Base-by-base conservation (phyloP, 2,888 invertebrate genomes). In the Charanyca ferruginea region DNA sequence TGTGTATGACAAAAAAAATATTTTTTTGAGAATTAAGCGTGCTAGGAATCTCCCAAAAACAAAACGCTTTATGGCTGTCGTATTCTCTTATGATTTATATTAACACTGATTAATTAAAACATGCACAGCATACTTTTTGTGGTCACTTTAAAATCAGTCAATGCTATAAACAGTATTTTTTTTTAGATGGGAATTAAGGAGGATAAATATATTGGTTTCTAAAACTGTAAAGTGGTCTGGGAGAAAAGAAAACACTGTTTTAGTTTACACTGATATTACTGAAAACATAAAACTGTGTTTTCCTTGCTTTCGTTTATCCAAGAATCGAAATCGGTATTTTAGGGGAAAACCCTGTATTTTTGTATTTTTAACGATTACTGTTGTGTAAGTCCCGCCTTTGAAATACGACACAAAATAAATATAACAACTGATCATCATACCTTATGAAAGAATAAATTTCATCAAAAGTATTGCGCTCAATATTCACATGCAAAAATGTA, bases 361-460 rank as follows among this genome's bases (percentile, higher is more conserved):
- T n/a, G n/a, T n/a, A n/a, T n/a, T n/a, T n/a, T n/a, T n/a, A n/a
- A n/a, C n/a, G n/a, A n/a, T 35, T 48, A 61, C 11, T 48, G 32
- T 61, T 42, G 41, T 53, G 8, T 25, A 9, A 42, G 25, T 42
- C n/a, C 8, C 16, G 7, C n/a, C 2, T 16, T 45, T 13, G 38
- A 59, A 42, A 18, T 35, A 51, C 35, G 20, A 32, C 9, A 49
- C 53, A 67, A 55, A 25, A 44, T 38, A 38, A 47, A 61, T 58
- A 47, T 48, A 47, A 28, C 38, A 55, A 45, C 13, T 23, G 32
- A 61, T 49, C n/a, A 42, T 53, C 84, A 85, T 91, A 95, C 95
- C 94, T 94, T 89, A 95, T 89, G 85, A 96, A 96, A 78, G 96
- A 95, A 90, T 95, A 95, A 84, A 93, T 91, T 87, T 95, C 95